Conservation (phyloP, 2,113 vertebrate species). For the Pontoporia blainvillei region DNA sequence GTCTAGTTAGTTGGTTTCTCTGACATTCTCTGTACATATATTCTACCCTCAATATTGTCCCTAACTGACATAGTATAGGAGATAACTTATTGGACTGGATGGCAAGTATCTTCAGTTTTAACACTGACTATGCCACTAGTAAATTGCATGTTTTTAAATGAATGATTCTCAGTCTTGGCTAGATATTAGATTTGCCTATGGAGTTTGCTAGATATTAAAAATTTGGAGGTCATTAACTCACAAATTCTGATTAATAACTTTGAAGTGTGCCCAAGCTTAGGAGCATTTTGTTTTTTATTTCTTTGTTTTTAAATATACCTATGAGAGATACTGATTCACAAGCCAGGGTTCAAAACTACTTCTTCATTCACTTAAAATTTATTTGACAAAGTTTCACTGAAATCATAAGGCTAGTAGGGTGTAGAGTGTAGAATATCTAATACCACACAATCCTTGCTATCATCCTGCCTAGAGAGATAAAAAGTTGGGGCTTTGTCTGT, state of each 20-base stretch:
- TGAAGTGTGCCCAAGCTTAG: background rate
- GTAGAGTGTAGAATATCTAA: background rate
- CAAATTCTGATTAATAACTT: background rate
- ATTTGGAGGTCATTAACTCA: background rate
- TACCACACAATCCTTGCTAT: background rate
- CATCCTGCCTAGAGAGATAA: background rate
- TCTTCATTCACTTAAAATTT: background rate
- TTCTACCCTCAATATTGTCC: background rate
- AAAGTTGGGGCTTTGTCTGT: background rate
- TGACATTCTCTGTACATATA: background rate
- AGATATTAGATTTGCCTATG: background rate
- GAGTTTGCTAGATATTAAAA: background rate
- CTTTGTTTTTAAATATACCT: background rate
- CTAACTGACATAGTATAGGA: background rate
- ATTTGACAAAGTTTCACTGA: background rate
- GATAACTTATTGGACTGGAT: background rate
- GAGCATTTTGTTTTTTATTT: background rate
- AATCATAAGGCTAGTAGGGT: background rate
- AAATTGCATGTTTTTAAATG: background rate
- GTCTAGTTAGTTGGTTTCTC: background rate
- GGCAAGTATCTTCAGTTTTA: background rate
- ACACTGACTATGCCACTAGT: background rate
- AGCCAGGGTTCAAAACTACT: background rate
- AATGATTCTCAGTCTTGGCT: background rate
- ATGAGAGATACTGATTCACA: background rate